Conservation (phyloP, 2,888 invertebrate genomes). For the Camptogramma bilineatum region DNA sequence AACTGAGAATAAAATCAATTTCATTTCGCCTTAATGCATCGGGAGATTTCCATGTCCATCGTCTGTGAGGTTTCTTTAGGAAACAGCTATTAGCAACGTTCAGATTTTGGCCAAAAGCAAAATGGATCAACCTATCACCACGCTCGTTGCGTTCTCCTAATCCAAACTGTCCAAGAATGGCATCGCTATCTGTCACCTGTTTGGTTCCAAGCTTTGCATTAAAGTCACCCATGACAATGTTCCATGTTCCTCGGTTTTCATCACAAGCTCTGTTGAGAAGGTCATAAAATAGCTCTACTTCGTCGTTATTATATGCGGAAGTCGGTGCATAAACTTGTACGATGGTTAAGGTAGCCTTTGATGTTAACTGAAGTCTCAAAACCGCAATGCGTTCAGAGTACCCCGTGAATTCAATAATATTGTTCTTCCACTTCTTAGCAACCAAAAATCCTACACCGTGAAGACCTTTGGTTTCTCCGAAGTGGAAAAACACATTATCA, state of each 20-base stretch:
- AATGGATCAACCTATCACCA: no score
- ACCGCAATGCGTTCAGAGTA: not conserved
- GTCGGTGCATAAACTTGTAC: constrained; percentile 1
- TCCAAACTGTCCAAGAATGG: no score
- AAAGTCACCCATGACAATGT: no score
- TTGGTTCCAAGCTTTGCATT: no score
- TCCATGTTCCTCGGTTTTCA: no score
- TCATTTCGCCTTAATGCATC: not conserved
- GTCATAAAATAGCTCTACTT: not conserved
- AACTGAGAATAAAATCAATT: not conserved
- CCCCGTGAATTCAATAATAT: not conserved
- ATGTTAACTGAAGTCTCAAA: not conserved
- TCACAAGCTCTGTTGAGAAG: not conserved
- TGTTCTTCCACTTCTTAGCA: constrained; percentile 12
- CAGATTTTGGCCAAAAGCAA: no score
- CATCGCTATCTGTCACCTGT: no score
- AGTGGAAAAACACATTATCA: constrained; percentile 16
- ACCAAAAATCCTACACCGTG: constrained; percentile 6
- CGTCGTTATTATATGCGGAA: not conserved
- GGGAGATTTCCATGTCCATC: not conserved
- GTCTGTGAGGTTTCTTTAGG: not conserved
- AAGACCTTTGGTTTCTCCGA: not conserved
- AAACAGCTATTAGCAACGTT: not conserved
- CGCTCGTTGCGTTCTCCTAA: no score
- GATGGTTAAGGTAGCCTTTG: not conserved